These are phyloP conservation scores for Aspidapion aeneum DNA, from an alignment of 2,888 invertebrate species.

Conservation along the genomic window DNA sequence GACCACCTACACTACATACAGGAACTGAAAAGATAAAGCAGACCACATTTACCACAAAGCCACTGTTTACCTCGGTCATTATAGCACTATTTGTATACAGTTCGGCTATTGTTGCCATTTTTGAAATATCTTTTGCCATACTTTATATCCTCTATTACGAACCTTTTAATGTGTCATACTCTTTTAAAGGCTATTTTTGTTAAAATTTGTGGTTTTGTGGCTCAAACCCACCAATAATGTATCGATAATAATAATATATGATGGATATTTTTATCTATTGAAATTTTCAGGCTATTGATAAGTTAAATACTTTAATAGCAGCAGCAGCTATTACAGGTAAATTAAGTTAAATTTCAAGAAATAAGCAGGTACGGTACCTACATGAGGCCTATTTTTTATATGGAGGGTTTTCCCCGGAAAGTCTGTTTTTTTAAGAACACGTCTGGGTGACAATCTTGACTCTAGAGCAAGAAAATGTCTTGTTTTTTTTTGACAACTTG, in stretches of 20 bases:
- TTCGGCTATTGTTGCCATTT: constrained; percentile 36
- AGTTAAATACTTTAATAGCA: no score
- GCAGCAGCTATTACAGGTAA: no score
- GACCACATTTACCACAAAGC: constrained; percentile 41
- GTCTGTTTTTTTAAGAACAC: no score
- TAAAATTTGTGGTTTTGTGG: background rate
- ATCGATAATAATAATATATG: background rate
- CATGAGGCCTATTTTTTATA: no score
- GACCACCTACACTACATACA: constrained; percentile 16
- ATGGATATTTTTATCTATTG: background rate
- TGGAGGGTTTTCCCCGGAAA: no score
- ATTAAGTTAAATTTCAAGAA: no score
- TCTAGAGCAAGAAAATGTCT: no score
- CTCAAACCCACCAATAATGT: background rate
- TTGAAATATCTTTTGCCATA: background rate
- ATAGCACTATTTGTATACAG: constrained; percentile 47
- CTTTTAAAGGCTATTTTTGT: background rate
- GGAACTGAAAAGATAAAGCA: constrained; percentile 17
- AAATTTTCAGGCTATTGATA: background rate
- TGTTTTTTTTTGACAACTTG: no score
- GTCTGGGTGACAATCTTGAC: no score
- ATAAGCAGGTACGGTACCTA: no score
- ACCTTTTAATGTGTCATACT: background rate
- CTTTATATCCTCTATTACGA: background rate
- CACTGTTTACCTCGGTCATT: constrained; percentile 46